Conservation (phyloP, 2,797 vertebrate species). For the Amblyraja radiata region DNA sequence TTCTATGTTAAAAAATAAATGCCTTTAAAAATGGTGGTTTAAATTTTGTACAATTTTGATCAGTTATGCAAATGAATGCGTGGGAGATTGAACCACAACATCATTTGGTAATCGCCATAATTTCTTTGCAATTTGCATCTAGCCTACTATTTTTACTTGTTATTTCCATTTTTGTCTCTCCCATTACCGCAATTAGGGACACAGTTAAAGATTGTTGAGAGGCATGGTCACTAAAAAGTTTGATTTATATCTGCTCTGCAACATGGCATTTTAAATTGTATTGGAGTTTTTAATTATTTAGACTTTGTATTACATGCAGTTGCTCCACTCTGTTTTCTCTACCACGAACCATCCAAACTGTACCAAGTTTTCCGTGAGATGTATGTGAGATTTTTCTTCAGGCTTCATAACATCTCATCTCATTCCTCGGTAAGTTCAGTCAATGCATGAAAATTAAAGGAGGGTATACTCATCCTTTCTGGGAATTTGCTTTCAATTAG, state of each 20-base stretch:
- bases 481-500: background rate
- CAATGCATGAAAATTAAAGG: constrained; percentile 4
- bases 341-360: constrained; percentile 90
- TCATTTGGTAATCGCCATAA: background rate
- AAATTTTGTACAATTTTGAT: background rate
- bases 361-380: constrained; percentile 96
- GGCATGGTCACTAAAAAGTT: background rate
- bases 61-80: background rate
- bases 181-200: background rate
- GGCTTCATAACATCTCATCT: constrained; percentile 94
- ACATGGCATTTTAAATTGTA: background rate
- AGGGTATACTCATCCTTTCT: background rate
- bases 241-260: constrained; percentile 39
- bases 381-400: constrained; percentile 95
- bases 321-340: constrained; percentile 93
- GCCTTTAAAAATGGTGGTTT: background rate
- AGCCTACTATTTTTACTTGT: no score
- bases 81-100: background rate
- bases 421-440: constrained; percentile 78
- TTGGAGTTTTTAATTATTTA: background rate
- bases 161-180: background rate
- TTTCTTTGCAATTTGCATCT: background rate
- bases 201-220: background rate
- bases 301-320: constrained; percentile 63
- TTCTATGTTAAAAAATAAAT: background rate